Evolutionary conservation across 2,113 vertebrate species (phyloP), one percentile per base, ranked within the genome.

Genomic region (Calcarius ornatus): DNA sequence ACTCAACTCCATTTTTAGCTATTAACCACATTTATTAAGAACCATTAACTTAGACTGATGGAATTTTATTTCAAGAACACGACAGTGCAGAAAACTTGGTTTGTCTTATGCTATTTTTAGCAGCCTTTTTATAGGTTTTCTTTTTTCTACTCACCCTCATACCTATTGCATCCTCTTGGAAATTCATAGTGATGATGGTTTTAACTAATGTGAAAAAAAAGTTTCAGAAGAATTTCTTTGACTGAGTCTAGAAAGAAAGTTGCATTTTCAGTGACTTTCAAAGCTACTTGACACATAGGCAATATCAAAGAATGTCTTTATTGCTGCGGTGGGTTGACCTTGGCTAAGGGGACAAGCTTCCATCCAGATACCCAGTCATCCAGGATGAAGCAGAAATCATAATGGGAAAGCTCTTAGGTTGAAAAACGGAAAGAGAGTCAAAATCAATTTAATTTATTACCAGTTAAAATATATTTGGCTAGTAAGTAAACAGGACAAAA

Each of bases 1-100:
- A 35, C 11, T 89, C 35, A 57, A 84, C 59, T 88, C 79, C 81
- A 80, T 94, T 95, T 96, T 96, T 96, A 96, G 81, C 50, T 92
- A 50, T 70, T 96, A 95, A 71, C 72, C 28, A 86, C 64, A 88
- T 90, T 94, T 95, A 92, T 94, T 92, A 95, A 86, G 60, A 93
- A 78, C 45, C 37, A 90, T 96, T 93, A 95, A 71, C 51, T 83
- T 78, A 83, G 82, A 86, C 71, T 88, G 47, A 68, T 93, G 51
- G 71, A 59, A 86, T 93, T 96, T 93, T 96, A 93, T 93, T 97
- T 93, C 71, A 92, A 86, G 94, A 94, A 83, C 31, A 80, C 0
- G 23, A 45, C 85, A 81, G 33, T 70, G 64, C 18, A 86, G 79
- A 95, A 38, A 96, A 92, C 33, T 85, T 93, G 31, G 51, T 81